Conservation (phyloP, 2,113 vertebrate species). For the Brachypteracias leptosomus region DNA sequence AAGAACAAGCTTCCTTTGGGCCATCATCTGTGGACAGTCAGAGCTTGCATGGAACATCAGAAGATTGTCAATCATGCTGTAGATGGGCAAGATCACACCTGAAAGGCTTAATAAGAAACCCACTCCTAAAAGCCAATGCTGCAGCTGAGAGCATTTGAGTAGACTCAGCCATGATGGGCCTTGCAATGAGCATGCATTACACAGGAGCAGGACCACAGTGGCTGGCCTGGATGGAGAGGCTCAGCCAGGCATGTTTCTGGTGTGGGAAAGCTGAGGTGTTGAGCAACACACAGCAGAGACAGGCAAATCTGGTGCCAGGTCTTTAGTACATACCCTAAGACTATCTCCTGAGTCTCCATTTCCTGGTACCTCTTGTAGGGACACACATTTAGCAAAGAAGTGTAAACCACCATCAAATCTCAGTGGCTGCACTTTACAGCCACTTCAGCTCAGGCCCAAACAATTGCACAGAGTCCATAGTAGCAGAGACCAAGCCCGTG, state of each 20-base stretch:
- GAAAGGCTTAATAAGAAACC: background rate
- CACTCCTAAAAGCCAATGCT: background rate
- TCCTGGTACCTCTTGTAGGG: background rate
- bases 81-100: background rate
- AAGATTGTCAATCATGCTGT: background rate
- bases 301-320: background rate
- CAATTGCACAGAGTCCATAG: background rate
- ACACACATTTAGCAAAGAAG: background rate
- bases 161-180: background rate
- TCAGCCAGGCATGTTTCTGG: background rate
- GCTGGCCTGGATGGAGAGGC: background rate
- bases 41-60: background rate
- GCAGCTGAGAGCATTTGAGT: background rate
- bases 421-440: constrained; percentile 33
- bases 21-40: background rate
- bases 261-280: background rate
- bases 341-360: background rate
- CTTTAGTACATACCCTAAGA: background rate
- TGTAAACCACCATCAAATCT: background rate
- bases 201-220: background rate
- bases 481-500: background rate
- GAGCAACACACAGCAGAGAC: background rate
- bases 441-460: constrained; percentile 43
- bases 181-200: background rate
- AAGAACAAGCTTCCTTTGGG: background rate